phyloP scores from a whole-genome alignment of 2,888 invertebrate genomes.

The Eubasilissa splendida region DNA sequence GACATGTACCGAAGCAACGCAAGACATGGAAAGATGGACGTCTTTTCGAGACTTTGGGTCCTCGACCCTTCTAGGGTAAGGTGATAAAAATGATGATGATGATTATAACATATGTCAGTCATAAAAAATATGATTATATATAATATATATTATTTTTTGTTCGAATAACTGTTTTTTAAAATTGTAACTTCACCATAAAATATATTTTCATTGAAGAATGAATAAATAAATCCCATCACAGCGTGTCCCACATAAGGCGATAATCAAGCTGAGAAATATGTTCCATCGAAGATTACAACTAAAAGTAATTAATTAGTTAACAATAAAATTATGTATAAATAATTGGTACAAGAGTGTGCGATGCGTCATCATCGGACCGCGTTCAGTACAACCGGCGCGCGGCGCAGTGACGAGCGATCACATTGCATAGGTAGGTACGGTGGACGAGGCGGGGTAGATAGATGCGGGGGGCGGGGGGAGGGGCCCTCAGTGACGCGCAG shows the following conservation, averaged over 20 bases:
- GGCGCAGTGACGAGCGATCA: constrained; percentile 18
- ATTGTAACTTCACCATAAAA: too few relatives aligned
- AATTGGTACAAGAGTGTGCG: constrained; percentile 39
- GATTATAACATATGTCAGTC: too few relatives aligned
- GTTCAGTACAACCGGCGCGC: not conserved
- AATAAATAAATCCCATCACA: too few relatives aligned
- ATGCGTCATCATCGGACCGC: not conserved
- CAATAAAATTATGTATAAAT: constrained; percentile 35
- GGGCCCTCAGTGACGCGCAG: constrained; percentile 43
- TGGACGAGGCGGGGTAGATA: constrained; percentile 39
- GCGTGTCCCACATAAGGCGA: not conserved
- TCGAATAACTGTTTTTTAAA: too few relatives aligned
- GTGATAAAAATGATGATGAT: too few relatives aligned
- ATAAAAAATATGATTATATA: too few relatives aligned
- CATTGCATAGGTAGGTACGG: constrained; percentile 49
- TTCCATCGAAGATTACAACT: constrained; percentile 31
- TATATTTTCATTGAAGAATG: too few relatives aligned
- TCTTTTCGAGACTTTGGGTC: too few relatives aligned
- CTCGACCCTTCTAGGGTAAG: too few relatives aligned
- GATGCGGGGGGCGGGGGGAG: not conserved
- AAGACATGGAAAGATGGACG: too few relatives aligned
- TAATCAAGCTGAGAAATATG: not conserved
- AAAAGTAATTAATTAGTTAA: constrained; percentile 9
- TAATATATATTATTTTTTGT: too few relatives aligned
- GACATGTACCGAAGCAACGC: too few relatives aligned